Evolutionary conservation across 92 coral and sea anemone species (phyloP), one percentile per base, ranked within the genome.

Genomic region (Palythoa grandiflora): DNA sequence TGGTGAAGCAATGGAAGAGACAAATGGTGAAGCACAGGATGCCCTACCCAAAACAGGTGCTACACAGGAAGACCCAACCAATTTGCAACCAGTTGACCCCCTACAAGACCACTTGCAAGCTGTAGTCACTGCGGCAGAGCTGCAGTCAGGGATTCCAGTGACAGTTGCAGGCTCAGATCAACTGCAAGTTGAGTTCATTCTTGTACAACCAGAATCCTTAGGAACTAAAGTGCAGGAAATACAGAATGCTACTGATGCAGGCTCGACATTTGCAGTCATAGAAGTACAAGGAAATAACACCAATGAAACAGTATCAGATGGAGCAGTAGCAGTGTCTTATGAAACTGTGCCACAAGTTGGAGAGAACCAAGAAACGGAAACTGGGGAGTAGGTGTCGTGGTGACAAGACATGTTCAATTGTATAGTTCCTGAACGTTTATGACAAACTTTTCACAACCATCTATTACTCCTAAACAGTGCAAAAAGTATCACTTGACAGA

Each of bases 221-320:
- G 86, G 86, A 47, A 68, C 54, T 47, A 81, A 81, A 47, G 86
- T 81, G 9, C 86, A 81, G 53, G 86, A 81, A 60, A 35, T 81
- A 53, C 86, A 81, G 60, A 81, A 68, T 48, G 75, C 86, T 11
- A 51, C 75, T 38, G 86, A 66, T 81, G 75, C 86, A 65, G 86
- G 75, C 15, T 81, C 86, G 4, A 65, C 86, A 47, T 81, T 81
- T 66, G 86, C 86, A 11, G 86, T 81, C 11, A 81, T 81, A 6
- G 86, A 81, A 15, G 86, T 81, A 19, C 86, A 66, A 60, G 86
- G 54, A 6, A 81, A 68, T 66, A 52, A 57, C 40, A 15, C 60
- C 53, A 68, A 44, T 63, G 73, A 66, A 38, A 55, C 52, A 6
- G 3, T 71, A 10, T 44, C 75, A 6, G 86, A 21, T 47, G 86